phyloP scores from a whole-genome alignment of 2,113 vertebrate species.

The Acinonyx jubatus region DNA sequence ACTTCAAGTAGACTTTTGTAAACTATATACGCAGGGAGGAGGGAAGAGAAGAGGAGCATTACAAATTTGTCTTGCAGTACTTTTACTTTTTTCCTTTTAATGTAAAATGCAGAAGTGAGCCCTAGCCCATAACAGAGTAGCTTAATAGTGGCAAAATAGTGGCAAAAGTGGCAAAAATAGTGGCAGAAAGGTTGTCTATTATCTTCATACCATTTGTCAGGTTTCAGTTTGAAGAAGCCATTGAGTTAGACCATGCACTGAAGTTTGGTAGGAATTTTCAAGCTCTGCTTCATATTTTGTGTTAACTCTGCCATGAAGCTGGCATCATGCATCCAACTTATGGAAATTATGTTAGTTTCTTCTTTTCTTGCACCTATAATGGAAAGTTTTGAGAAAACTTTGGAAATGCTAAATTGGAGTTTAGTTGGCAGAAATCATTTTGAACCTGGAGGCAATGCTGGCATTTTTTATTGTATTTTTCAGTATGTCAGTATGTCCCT shows the following conservation, averaged over 20 bases:
- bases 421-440: background rate
- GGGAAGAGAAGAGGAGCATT: background rate
- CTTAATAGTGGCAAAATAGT: background rate
- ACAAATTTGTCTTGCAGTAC: background rate
- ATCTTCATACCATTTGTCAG: background rate
- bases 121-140: background rate
- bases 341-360: background rate
- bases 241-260: background rate
- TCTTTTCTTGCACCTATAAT: background rate
- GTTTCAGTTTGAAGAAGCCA: background rate
- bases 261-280: background rate
- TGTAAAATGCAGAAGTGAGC: background rate
- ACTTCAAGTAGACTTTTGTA: background rate
- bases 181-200: background rate
- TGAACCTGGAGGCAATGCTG: background rate
- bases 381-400: background rate
- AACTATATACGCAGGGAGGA: background rate
- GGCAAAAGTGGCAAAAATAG: too few relatives aligned
- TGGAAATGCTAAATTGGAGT: background rate
- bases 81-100: background rate
- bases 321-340: background rate
- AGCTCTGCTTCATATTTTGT: background rate
- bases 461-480: background rate
- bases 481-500: background rate
- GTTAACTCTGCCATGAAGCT: background rate